Conservation (phyloP, 2,113 vertebrate genomes). For the Phrynocephalus versicolor region DNA sequence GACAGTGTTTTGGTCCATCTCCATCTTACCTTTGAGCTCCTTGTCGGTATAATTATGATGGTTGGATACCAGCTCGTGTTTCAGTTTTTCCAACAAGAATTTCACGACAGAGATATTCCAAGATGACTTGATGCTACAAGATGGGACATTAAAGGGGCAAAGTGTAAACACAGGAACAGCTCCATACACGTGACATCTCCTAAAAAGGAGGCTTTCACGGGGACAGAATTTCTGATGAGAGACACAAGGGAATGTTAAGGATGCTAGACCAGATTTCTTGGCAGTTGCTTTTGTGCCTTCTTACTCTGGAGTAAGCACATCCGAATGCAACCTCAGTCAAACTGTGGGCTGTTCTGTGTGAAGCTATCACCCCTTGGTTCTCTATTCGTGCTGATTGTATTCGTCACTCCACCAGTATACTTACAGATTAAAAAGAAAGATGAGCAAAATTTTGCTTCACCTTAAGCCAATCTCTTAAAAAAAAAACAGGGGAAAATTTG, state of each 20-base stretch:
- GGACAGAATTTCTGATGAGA: background rate
- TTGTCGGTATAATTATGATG: constrained; percentile 74
- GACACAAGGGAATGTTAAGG: background rate
- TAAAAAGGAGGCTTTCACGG: background rate
- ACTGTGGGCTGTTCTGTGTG: background rate
- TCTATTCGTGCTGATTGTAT: background rate
- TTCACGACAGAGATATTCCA: constrained; percentile 79
- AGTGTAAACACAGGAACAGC: background rate
- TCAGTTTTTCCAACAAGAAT: constrained; percentile 76
- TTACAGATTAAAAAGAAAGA: background rate
- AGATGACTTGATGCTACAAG: constrained; percentile 72
- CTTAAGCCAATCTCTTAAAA: too few species aligned
- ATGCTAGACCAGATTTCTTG: background rate
- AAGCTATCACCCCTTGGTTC: background rate
- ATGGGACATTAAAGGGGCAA: background rate
- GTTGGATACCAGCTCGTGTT: constrained; percentile 69
- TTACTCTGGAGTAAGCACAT: background rate
- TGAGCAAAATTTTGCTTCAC: too few species aligned
- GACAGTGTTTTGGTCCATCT: background rate
- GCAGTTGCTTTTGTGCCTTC: background rate
- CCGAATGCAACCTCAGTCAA: background rate
- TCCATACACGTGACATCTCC: background rate
- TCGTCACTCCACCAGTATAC: background rate
- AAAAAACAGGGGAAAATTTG: too few species aligned
- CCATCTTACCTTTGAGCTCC: constrained; percentile 72